phyloP scores from a whole-genome alignment of 2,113 vertebrate species.

The Lophochroa leadbeateri region DNA sequence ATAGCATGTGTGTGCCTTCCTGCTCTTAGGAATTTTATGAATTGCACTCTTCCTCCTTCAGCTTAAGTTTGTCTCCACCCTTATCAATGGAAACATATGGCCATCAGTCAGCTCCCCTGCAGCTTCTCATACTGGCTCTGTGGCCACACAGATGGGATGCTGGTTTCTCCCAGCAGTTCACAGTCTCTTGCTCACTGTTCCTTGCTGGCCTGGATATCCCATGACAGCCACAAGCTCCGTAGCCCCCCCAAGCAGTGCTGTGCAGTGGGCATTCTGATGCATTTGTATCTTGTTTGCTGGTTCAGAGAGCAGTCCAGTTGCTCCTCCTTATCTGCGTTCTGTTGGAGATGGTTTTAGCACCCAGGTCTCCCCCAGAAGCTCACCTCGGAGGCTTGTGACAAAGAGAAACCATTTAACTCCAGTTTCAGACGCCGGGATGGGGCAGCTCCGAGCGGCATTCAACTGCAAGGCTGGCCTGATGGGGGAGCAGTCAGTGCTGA shows the following conservation, averaged over 20 bases:
- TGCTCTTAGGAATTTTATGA: not conserved
- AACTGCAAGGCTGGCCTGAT: not conserved
- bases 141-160: rapidly evolving
- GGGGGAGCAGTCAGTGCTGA: rapidly evolving
- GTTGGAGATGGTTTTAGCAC: no score
- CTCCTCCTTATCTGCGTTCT: not conserved
- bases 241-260: not conserved
- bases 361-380: not conserved
- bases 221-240: not conserved
- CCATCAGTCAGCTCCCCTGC: not conserved
- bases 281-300: not conserved
- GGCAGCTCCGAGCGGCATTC: not conserved
- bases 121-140: not conserved
- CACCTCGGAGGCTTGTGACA: not conserved
- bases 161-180: not conserved
- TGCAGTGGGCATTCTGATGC: not conserved
- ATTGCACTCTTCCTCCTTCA: not conserved
- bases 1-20: not conserved
- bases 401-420: not conserved
- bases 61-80: not conserved
- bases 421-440: not conserved
- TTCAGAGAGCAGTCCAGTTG: no score
- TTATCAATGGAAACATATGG: not conserved
- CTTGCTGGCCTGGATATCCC: not conserved
- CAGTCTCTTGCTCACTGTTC: not conserved